Evolutionary conservation across 1,140 invertebrate genomes (phyloP).

Genomic region (Diuraphis noxia): DNA sequence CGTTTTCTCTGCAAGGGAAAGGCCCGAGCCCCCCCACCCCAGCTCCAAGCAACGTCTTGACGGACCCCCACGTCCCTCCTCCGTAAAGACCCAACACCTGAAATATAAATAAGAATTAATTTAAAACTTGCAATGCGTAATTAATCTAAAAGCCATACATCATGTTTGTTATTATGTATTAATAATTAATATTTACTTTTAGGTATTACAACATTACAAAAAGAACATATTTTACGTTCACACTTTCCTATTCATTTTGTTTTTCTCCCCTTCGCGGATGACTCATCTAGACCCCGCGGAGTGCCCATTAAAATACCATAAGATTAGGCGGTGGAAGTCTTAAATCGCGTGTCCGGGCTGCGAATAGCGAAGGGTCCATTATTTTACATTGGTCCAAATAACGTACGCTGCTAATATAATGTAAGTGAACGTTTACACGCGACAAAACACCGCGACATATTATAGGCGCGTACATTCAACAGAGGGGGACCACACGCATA

Average conservation of each 20-base stretch:
- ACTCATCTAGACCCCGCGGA: neutral
- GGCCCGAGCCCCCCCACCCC: conserved; percentile 60
- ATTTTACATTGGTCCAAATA: neutral
- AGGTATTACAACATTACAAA: neutral
- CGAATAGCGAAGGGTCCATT: conserved; percentile 23
- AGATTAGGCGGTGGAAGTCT: neutral
- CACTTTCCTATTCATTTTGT: neutral
- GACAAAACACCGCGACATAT: neutral
- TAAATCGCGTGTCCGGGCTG: conserved; percentile 1
- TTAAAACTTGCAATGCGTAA: neutral
- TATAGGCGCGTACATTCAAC: neutral
- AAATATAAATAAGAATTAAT: conserved; percentile 21
- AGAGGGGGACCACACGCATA: neutral
- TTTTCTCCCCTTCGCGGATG: neutral
- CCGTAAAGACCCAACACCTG: conserved; percentile 58
- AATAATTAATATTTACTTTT: neutral
- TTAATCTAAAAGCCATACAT: neutral
- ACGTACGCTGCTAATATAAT: neutral
- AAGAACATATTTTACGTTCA: neutral
- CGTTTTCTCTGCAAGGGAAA: conserved; percentile 64
- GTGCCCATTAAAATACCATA: conserved; percentile 33
- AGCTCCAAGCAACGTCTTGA: conserved; percentile 65
- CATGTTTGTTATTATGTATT: neutral
- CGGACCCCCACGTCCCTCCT: conserved; percentile 61
- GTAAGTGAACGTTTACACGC: conserved; percentile 24